These are phyloP conservation scores for Melanotaenia maccullochi DNA, from an alignment of 2,797 vertebrate species.

Conservation along the genomic window DNA sequence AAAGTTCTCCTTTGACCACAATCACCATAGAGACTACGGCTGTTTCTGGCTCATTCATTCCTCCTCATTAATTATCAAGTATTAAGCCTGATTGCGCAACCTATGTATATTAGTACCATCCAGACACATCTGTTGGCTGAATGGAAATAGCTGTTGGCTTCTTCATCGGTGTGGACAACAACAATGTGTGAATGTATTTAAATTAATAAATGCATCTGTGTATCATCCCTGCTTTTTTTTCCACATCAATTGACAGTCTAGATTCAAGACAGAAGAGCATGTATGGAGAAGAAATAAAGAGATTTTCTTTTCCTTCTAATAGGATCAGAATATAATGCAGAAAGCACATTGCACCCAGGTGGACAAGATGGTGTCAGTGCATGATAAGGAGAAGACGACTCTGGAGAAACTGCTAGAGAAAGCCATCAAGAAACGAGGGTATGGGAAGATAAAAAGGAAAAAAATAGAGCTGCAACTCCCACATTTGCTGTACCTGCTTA, in stretches of 20 bases:
- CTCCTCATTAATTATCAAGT: constrained; percentile 46
- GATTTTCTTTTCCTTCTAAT: neutral
- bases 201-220: neutral
- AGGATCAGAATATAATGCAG: constrained; percentile 97
- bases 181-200: neutral
- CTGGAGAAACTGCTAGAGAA: constrained; percentile 96
- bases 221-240: constrained; percentile 8
- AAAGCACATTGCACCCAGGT: constrained; percentile 95
- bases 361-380: constrained; percentile 95
- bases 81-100: constrained; percentile 28
- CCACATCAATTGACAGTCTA: neutral
- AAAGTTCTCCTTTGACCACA: constrained; percentile 57
- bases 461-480: neutral
- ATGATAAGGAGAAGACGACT: constrained; percentile 93
- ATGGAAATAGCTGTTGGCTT: constrained; percentile 25
- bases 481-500: neutral
- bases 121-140: constrained; percentile 37
- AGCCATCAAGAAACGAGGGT: constrained; percentile 97
- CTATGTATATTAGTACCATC: constrained; percentile 25
- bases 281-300: neutral
- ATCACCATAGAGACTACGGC: constrained; percentile 18
- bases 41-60: constrained; percentile 33
- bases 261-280: neutral
- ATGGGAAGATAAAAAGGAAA: constrained; percentile 38
- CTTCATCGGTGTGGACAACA: constrained; percentile 5